Conservation (phyloP, 2,888 invertebrate genomes). For the Cheilosia vulpina region DNA sequence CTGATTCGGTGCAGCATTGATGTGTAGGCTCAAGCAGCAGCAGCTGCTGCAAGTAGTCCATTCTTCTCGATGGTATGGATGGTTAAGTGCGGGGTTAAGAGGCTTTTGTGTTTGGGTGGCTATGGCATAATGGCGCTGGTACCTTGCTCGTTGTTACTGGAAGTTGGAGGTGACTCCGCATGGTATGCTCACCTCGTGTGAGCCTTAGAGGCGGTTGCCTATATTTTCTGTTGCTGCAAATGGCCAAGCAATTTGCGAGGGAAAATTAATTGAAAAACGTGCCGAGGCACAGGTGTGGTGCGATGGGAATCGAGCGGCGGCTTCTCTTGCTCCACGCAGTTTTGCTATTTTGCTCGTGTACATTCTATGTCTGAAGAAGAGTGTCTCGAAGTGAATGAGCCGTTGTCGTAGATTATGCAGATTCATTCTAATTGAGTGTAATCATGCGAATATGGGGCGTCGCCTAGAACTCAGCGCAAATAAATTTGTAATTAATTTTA, state of each 20-base stretch:
- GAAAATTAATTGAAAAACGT: conserved; percentile 61
- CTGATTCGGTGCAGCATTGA: conserved; percentile 37
- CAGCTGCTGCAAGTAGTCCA: conserved; percentile 23
- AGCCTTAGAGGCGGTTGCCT: not conserved
- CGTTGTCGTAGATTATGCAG: conserved; percentile 53
- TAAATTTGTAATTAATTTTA: conserved; percentile 25
- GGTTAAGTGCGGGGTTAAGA: conserved; percentile 38
- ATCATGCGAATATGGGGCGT: conserved; percentile 53
- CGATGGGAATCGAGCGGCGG: conserved; percentile 36
- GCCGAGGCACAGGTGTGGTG: conserved; percentile 59
- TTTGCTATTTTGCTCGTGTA: not conserved
- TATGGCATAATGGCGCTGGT: conserved; percentile 3
- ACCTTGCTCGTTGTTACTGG: conserved; percentile 4
- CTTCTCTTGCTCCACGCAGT: not conserved
- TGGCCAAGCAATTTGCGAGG: conserved; percentile 7
- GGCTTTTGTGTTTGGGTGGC: not conserved
- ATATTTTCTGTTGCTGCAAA: not conserved
- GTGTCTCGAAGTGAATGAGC: conserved; percentile 14
- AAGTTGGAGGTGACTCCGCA: conserved; percentile 22
- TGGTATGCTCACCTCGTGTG: not conserved
- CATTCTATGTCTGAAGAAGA: conserved; percentile 25
- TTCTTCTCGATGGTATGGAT: conserved; percentile 28
- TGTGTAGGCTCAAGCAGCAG: conserved; percentile 25
- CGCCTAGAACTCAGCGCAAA: conserved; percentile 10
- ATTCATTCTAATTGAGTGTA: conserved; percentile 55